A percentile compares a stretch with the other conserved stretches of the same genome.
phyloP scores from a whole-genome alignment of 2,888 invertebrate species.

The Drosophila multiciliata region DNA sequence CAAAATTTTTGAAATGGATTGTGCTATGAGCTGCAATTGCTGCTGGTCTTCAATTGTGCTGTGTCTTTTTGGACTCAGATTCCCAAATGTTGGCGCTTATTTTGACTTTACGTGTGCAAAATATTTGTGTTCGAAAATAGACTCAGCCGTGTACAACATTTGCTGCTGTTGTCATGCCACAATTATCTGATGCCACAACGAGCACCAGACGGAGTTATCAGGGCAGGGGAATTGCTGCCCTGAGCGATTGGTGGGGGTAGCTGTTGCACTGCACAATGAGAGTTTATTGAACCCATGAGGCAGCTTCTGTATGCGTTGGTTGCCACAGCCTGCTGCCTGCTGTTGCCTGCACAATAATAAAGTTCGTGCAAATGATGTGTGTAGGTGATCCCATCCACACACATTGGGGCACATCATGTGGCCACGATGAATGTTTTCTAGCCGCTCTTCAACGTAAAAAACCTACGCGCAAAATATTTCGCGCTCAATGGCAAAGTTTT shows the following conservation, averaged over 20 bases:
- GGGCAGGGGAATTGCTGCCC: neutral
- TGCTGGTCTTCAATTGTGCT: neutral
- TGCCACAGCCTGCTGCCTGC: conserved; percentile 14
- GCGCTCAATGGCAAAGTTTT: conserved; percentile 56
- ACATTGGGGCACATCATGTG: conserved; percentile 27
- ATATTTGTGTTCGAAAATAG: conserved; percentile 61
- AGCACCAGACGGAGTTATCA: conserved; percentile 31
- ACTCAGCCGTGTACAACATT: conserved; percentile 44
- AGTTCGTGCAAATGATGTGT: conserved; percentile 44
- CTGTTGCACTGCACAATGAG: conserved; percentile 28
- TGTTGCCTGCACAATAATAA: conserved; percentile 32
- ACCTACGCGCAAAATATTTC: conserved; percentile 39
- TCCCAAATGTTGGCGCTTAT: conserved; percentile 20
- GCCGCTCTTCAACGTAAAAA: conserved; percentile 55
- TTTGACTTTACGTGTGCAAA: conserved; percentile 33
- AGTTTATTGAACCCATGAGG: conserved; percentile 70
- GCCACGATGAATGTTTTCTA: conserved; percentile 42
- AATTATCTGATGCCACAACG: conserved; percentile 71
- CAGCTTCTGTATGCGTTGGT: conserved; percentile 13
- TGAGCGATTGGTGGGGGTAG: conserved; percentile 1
- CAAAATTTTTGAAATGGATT: neutral
- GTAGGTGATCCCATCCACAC: conserved; percentile 38
- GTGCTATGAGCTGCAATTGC: neutral
- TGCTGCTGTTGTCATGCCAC: conserved; percentile 52
- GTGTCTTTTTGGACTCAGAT: neutral